phyloP scores from a whole-genome alignment of 2,797 vertebrate genomes.

The Sebastes steindachneri region DNA sequence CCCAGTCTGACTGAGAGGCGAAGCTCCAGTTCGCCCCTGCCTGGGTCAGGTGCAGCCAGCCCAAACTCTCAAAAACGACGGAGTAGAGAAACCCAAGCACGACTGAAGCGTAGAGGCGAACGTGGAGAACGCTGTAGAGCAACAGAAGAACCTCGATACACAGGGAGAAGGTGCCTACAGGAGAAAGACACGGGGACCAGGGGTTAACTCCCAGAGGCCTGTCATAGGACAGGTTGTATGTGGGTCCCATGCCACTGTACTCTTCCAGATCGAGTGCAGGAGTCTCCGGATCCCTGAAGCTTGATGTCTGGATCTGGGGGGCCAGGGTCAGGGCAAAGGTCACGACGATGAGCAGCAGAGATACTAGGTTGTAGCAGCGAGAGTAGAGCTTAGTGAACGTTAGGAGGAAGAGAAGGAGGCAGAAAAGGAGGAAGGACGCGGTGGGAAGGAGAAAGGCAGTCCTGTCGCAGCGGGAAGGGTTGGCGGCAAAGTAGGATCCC shows the following conservation, averaged over 20 bases:
- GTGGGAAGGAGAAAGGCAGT: constrained; percentile 87
- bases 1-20: constrained; percentile 73
- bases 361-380: constrained; percentile 88
- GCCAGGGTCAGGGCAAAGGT: constrained; percentile 91
- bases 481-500: constrained; percentile 90
- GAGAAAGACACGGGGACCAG: constrained; percentile 87
- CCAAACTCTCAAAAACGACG: constrained; percentile 91
- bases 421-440: constrained; percentile 88
- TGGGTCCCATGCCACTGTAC: constrained; percentile 66
- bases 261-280: constrained; percentile 70
- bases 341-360: constrained; percentile 89
- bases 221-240: constrained; percentile 73
- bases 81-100: constrained; percentile 93
- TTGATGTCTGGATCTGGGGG: constrained; percentile 87
- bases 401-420: constrained; percentile 89
- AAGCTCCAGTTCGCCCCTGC: constrained; percentile 40
- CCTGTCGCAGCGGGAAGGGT: constrained; percentile 84
- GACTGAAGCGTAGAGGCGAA: constrained; percentile 93
- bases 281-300: constrained; percentile 70
- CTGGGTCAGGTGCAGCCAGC: constrained; percentile 85
- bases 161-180: constrained; percentile 95
- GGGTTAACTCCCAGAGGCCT: constrained; percentile 26
- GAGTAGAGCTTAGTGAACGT: constrained; percentile 92
- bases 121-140: constrained; percentile 95
- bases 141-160: constrained; percentile 95